Evolutionary conservation across 2,113 vertebrate species (phyloP), one percentile per base, ranked within the genome.

Genomic region (Boleophthalmus pectinirostris): DNA sequence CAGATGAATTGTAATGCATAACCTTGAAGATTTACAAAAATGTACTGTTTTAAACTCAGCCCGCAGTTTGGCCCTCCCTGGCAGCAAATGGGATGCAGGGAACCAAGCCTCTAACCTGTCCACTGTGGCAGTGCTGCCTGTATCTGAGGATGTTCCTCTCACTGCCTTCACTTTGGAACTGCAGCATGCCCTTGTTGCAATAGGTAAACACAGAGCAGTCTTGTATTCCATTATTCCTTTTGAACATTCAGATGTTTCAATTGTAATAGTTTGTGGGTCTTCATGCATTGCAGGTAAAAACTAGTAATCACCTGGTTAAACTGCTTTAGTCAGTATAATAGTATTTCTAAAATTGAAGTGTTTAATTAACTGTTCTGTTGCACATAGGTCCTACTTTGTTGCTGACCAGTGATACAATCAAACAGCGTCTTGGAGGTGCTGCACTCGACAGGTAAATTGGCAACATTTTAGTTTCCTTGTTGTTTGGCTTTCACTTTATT

Each of bases 131-230:
- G 91, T 96, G 66, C 93, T 98, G 89, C 97, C 97, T 0, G 97
- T 96, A 20, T 96, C 96, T 0, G 97, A 98, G 69, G 98, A 98
- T 0, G 97, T 97, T 18, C 97, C 97, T 0, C 94, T 99, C 3
- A 95, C 95, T 0, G 90, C 98, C 82, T 99, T 99, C 45, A 94
- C 96, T 13, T 86, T 99, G 93, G 98, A 98, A 87, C 94, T 99
- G 56, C 95, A 96, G 82, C 96, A 98, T 0, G 97, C 97, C 5
- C 95, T 98, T 70, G 81, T 90, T 0, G 94, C 95, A 23, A 95
- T 98, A 2, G 96, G 98, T 98, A 88, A 24, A 13, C 20, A 25
- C 1, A 16, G 0, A 63, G 21, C 5, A 23, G 25, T 21, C 65
- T 3, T 13, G 33, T 35, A 53, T 21, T 53, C 24, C 15, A 16